Base-by-base conservation (phyloP, 1,140 invertebrate species). In the Polypedilum pembai region DNA sequence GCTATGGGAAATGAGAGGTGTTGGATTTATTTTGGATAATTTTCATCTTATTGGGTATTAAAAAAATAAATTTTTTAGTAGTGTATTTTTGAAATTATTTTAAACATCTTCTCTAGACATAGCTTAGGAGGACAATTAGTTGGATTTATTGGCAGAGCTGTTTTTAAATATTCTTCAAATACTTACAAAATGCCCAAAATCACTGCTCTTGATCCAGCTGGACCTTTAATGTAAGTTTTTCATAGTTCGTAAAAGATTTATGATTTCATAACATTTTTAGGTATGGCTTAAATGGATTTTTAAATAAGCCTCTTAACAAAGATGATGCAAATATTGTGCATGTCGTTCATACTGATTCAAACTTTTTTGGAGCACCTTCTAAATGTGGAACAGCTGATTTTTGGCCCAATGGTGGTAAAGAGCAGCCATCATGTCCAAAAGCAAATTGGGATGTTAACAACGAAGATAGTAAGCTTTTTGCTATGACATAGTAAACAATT, bases 71-170 rank as follows among this genome's bases (percentile, higher is more conserved):
- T 41, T 7, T 7, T 41, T 7, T 5, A 5, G 5, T 41, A 41
- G 40, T 10, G 40, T 41, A 41, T 5, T 41, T 45, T 45, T 45
- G 2, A 15, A 12, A 8, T 8, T 15, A 45, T 3, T 15, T 45
- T 45, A 45, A 45, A 45, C 8, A 4, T 15, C 8, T 12, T 45
- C 41, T 15, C 2, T 15, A 45, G 82, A 3, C 81, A 81, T 73
- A 80, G 79, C 21, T 74, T 82, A 65, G 81, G 81, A 20, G 79
- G 77, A 3, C 81, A 82, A 24, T 78, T 80, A 20, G 78, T 75
- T 20, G 81, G 81, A 41, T 78, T 79, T 63, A 66, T 77, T 8
- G 81, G 81, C 12, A 79, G 76, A 73, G 75, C 20, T 24, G 12
- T 72, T 7, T 72, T 18, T 18, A 72, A 72, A 72, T 40, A 72